Evolutionary conservation across 2,797 vertebrate species (phyloP), one percentile per base, ranked within the genome.

Genomic region (Chlorospingus flavigularis): DNA sequence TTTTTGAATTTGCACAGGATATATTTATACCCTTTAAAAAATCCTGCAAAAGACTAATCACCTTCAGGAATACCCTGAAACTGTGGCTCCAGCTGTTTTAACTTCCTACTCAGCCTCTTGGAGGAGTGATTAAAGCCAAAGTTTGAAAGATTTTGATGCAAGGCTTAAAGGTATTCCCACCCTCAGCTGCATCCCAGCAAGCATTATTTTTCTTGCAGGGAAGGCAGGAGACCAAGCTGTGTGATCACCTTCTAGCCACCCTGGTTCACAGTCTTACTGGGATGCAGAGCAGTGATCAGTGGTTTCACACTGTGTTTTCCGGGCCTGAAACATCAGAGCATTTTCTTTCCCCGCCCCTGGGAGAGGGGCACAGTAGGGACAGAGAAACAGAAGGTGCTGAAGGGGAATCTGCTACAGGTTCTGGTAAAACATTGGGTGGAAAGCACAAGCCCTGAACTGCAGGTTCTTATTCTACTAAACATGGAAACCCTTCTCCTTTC

Each of bases 41-140:
- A 17, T 39, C 43, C 55, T 76, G 48, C 86, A 89, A 71, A 89
- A 85, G 68, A 79, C 63, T 61, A 60, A 89, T 87, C 42, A 77
- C 48, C 71, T 77, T 82, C 67, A 87, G 71, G 60, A 87, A 63
- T 45, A 73, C 21, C 75, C 67, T 42, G 53, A 81, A 96, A 87
- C 19, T 67, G 53, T 60, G 74, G 28, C 50, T 95, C 78, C 57
- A 82, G 87, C 40, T 95, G 78, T 65, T 93, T 91, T 67, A 91
- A 61, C 78, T 71, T 94, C 89, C 53, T 67, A 42, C 40, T 79
- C 63, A 92, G 63, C 35, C 33, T 63, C 24, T 89, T 70, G 24
- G 60, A 93, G 37, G 40, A 76, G 43, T 31, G 60, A 81, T 85
- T 93, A 89, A 90, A 94, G 37, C 25, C 4, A 0, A 73, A 86